phyloP scores from a whole-genome alignment of 2,888 invertebrate genomes.

The Lepidochrysops patricia region DNA sequence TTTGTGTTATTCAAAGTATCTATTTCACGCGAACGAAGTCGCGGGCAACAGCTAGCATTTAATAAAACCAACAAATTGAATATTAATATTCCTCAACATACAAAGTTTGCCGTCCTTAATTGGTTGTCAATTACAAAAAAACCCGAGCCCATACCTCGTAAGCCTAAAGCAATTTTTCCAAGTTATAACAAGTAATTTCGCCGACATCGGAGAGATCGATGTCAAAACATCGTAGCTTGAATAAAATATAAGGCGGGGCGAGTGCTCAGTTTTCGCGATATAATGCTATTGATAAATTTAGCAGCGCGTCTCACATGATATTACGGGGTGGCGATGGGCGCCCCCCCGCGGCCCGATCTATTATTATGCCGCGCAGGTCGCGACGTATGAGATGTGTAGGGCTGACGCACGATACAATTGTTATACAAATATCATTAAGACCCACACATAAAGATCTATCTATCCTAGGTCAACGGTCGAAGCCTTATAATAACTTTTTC shows the following conservation, averaged over 20 bases:
- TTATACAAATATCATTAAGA: too few species aligned
- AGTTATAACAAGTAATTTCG: conserved; percentile 23
- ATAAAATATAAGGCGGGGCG: conserved; percentile 59
- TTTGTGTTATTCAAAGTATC: too few species aligned
- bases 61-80: background rate
- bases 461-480: too few species aligned
- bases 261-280: conserved; percentile 48
- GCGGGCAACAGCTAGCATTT: too few species aligned
- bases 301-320: conserved; percentile 59
- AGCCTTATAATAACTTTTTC: background rate
- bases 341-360: conserved; percentile 55
- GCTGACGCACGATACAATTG: conserved; percentile 32
- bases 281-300: conserved; percentile 72
- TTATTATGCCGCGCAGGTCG: conserved; percentile 70
- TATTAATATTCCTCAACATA: background rate
- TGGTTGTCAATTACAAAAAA: conserved; percentile 9
- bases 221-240: conserved; percentile 50
- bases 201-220: conserved; percentile 42
- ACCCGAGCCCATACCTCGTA: background rate
- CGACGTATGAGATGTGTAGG: conserved; percentile 47
- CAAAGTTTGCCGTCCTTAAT: conserved; percentile 1
- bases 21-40: too few species aligned
- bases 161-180: conserved; percentile 21
- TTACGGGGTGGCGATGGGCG: conserved; percentile 58
- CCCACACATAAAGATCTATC: too few species aligned